These are phyloP conservation scores for Panthera leo DNA, from an alignment of 2,113 vertebrate genomes.

Conservation along the genomic window DNA sequence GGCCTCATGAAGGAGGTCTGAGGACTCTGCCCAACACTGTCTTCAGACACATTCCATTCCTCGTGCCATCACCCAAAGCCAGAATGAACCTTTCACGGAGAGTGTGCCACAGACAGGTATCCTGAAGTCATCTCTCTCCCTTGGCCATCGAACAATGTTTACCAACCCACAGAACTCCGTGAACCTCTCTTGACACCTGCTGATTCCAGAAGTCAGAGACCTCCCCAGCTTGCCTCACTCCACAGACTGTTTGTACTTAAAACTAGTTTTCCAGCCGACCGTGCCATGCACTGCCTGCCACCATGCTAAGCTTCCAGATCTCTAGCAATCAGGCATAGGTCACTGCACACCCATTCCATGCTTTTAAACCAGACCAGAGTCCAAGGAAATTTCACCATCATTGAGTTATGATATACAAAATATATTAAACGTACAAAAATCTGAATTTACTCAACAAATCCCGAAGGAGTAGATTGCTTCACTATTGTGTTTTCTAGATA, in stretches of 20 bases:
- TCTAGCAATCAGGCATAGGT: rapidly evolving
- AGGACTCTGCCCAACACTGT: background rate
- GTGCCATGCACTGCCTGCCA: too few relatives aligned
- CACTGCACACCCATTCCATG: background rate
- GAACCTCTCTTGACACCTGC: background rate
- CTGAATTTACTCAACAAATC: background rate
- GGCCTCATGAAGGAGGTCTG: background rate
- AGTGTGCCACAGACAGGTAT: rapidly evolving
- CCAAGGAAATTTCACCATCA: background rate
- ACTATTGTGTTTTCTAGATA: background rate
- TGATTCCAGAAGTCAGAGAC: background rate
- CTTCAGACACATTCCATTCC: background rate
- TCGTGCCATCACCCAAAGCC: rapidly evolving
- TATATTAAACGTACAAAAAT: background rate
- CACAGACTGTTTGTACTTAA: background rate
- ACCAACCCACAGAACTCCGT: background rate
- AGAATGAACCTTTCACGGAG: background rate
- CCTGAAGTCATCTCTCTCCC: background rate
- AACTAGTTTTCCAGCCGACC: background rate
- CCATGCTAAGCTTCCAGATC: background rate
- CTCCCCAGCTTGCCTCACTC: background rate
- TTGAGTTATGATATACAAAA: background rate
- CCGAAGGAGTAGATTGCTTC: background rate
- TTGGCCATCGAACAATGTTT: background rate
- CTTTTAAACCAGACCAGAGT: background rate